A percentile compares a stretch with the other conserved stretches of the same genome.
These are phyloP conservation scores for Gobionotothen gibberifrons DNA, from an alignment of 2,797 vertebrate genomes.

Conservation along the genomic window DNA sequence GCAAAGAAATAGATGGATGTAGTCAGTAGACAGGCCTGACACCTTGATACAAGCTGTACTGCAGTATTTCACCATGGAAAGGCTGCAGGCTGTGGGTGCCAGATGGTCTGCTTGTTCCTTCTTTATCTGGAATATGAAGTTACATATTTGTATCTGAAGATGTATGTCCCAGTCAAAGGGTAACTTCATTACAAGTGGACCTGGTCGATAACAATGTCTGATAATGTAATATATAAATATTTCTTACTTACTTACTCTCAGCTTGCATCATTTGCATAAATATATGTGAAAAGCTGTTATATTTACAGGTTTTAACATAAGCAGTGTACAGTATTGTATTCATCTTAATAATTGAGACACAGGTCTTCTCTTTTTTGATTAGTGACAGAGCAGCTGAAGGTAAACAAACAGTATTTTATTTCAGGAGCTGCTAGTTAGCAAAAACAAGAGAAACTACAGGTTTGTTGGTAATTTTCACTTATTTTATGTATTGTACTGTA, in stretches of 20 bases:
- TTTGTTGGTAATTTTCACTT: background rate
- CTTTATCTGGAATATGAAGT: background rate
- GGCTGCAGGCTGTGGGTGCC: background rate
- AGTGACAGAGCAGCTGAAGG: background rate
- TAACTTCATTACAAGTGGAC: background rate
- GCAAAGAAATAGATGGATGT: slow-evolving; percentile 17
- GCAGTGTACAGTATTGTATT: background rate
- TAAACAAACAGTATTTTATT: too few species aligned
- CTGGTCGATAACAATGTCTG: background rate
- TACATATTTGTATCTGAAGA: background rate
- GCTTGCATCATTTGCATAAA: background rate
- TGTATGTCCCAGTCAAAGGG: background rate
- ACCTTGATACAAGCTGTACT: background rate
- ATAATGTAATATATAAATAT: background rate
- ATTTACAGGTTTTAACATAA: background rate
- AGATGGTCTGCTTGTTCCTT: background rate
- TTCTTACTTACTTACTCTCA: background rate
- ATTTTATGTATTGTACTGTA: background rate
- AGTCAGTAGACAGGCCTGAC: slow-evolving; percentile 1
- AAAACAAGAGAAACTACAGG: background rate
- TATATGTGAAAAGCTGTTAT: background rate
- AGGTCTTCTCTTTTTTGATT: background rate
- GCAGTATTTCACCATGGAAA: background rate
- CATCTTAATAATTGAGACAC: background rate
- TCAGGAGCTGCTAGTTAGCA: background rate